Percentiles rank a stretch among this genome's conserved stretches.
phyloP scores from a whole-genome alignment of 2,113 vertebrate species.

The Sylvietta virens region DNA sequence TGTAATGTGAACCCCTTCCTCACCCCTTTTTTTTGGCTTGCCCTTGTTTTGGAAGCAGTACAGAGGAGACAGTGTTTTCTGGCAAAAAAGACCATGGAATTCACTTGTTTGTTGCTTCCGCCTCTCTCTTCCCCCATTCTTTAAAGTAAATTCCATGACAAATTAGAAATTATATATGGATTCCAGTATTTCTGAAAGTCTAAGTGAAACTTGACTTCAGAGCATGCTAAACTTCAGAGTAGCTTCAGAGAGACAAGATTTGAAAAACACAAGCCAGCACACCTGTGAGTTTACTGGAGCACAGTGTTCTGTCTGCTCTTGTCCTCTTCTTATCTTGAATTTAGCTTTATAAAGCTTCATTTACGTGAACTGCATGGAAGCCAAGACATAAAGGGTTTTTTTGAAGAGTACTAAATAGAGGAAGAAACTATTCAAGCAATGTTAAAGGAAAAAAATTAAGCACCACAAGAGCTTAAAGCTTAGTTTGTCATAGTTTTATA shows the following conservation, averaged over 20 bases:
- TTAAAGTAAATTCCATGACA: conserved; percentile 34
- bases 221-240: neutral
- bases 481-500: neutral
- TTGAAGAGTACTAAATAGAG: neutral
- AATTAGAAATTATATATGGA: neutral
- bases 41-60: conserved; percentile 11
- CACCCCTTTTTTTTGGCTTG: neutral
- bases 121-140: neutral
- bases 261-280: neutral
- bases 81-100: neutral
- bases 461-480: neutral
- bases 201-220: neutral
- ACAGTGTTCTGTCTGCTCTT: neutral
- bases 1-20: neutral
- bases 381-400: neutral
- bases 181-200: neutral
- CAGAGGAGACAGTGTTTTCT: neutral
- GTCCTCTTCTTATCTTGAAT: neutral
- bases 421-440: neutral
- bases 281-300: neutral
- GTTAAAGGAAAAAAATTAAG: neutral
- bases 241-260: neutral
- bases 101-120: neutral
- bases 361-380: neutral
- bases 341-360: neutral